A percentile compares a stretch with the other conserved stretches of the same genome.
Evolutionary conservation across 2,888 invertebrate species (phyloP).

Genomic region (Macrophya annulata): DNA sequence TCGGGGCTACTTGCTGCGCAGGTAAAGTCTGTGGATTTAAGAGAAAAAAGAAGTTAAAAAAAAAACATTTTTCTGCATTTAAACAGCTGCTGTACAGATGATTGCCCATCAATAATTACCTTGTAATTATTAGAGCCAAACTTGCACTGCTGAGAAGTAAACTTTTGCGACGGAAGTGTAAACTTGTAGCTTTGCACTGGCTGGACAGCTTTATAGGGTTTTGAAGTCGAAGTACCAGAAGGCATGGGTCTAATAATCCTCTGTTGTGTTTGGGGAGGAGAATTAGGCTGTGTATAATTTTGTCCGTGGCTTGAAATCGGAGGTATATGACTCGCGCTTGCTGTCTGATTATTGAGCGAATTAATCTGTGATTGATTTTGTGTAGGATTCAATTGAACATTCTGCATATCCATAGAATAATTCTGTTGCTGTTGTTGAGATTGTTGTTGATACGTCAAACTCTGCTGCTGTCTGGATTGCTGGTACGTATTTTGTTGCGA

Average conservation of each 20-base stretch:
- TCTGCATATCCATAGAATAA: slow-evolving; percentile 73
- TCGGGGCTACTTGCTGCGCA: slow-evolving; percentile 70
- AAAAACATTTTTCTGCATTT: neutral
- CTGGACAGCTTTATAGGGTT: slow-evolving; percentile 73
- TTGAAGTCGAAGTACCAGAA: slow-evolving; percentile 65
- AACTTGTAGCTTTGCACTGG: slow-evolving; percentile 76
- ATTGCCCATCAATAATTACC: slow-evolving; percentile 64
- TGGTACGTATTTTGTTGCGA: slow-evolving; percentile 77
- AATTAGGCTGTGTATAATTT: slow-evolving; percentile 65
- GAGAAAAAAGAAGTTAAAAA: neutral
- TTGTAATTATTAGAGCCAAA: slow-evolving; percentile 71
- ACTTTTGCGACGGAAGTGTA: slow-evolving; percentile 69
- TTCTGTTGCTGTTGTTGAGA: slow-evolving; percentile 67
- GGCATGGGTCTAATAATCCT: slow-evolving; percentile 69
- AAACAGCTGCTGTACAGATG: neutral
- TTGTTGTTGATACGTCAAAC: slow-evolving; percentile 68
- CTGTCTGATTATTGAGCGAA: slow-evolving; percentile 59
- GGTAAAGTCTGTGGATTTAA: slow-evolving; percentile 66
- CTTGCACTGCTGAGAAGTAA: slow-evolving; percentile 74
- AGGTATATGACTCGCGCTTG: slow-evolving; percentile 63
- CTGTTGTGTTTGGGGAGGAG: slow-evolving; percentile 66
- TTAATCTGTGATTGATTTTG: slow-evolving; percentile 68
- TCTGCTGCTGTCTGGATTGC: slow-evolving; percentile 74
- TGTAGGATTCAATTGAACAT: slow-evolving; percentile 67
- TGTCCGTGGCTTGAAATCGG: slow-evolving; percentile 65